Base-by-base conservation (phyloP, 2,113 vertebrate genomes). In the Suricata suricatta region DNA sequence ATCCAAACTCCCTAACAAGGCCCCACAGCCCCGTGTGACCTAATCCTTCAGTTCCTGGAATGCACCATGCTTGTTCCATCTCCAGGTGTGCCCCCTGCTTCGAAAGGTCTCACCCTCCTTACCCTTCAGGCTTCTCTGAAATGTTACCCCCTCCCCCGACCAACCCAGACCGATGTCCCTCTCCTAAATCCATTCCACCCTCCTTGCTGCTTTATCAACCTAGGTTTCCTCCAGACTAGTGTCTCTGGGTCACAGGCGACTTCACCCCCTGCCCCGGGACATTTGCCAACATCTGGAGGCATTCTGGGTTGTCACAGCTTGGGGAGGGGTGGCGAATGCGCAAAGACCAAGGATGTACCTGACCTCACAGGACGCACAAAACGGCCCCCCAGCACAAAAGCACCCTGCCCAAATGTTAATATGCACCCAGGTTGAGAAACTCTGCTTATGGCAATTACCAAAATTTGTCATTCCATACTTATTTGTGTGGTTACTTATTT, bases 401-500 rank as follows among this genome's bases (percentile, higher is more conserved):
- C 1, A 3, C 19, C 31, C 60, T 38, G n/a, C n/a, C 41, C 50
- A 35, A 17, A 64, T 0, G 23, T 11, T n/a, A 13, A 0, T 21
- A 10, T 0, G 72, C 44, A 25, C 60, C 0, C 1, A 47, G n/a
- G 47, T 1, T 14, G 83, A 44, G 66, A 77, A 63, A n/a, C 15
- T 47, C 52, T 25, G 31, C 81, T 41, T 13, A 4, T 21, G 52
- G 60, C 33, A 66, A 8, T 7, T 21, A 11, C 44, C 5, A 19
- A 38, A 29, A 27, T 12, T 4, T 82, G 35, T 41, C 83, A 41
- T 29, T 29, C 50, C 31, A 31, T 1, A 7, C 7, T 57, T 60
- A 10, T 15, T 15, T 13, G 21, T 35, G 63, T 47, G 38, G 52
- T 63, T 8, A 69, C 66, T 38, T 33, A 60, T 80, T 35, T 71